phyloP scores from a whole-genome alignment of 2,797 vertebrate species.

The Chaetophractus vellerosus region DNA sequence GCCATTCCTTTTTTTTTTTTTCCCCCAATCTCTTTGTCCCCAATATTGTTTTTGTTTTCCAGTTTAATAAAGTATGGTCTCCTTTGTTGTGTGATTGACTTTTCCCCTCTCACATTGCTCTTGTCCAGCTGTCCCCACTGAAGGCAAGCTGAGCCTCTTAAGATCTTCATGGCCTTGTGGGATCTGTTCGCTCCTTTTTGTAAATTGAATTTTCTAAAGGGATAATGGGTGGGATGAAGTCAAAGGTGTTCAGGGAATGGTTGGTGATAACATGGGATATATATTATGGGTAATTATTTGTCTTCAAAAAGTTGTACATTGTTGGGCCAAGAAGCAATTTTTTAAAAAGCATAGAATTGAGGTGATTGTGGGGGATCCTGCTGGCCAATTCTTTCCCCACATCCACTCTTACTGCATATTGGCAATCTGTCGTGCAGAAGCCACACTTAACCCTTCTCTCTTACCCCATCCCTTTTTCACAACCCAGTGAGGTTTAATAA shows the following conservation, averaged over 20 bases:
- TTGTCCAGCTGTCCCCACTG: constrained; percentile 17
- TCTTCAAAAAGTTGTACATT: constrained; percentile 30
- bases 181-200: constrained; percentile 69
- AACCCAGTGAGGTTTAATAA: constrained; percentile 46
- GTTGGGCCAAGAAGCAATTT: constrained; percentile 41
- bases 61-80: constrained; percentile 86
- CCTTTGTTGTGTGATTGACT: constrained; percentile 87
- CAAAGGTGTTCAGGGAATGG: constrained; percentile 19
- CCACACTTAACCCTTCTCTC: not conserved
- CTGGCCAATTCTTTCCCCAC: not conserved
- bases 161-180: constrained; percentile 40
- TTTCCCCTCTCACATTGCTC: constrained; percentile 62
- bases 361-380: not conserved
- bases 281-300: constrained; percentile 35
- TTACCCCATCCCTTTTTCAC: constrained; percentile 25
- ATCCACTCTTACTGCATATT: not conserved
- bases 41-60: constrained; percentile 77
- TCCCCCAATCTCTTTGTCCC: constrained; percentile 31
- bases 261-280: not conserved
- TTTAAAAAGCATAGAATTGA: constrained; percentile 8
- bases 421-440: not conserved
- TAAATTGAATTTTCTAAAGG: constrained; percentile 32
- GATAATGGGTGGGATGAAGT: not conserved
- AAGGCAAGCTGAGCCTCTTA: constrained; percentile 1
- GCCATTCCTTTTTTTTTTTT: constrained; percentile 33